Evolutionary conservation across 2,888 invertebrate species (phyloP).

Genomic region (Ceramica pisi): DNA sequence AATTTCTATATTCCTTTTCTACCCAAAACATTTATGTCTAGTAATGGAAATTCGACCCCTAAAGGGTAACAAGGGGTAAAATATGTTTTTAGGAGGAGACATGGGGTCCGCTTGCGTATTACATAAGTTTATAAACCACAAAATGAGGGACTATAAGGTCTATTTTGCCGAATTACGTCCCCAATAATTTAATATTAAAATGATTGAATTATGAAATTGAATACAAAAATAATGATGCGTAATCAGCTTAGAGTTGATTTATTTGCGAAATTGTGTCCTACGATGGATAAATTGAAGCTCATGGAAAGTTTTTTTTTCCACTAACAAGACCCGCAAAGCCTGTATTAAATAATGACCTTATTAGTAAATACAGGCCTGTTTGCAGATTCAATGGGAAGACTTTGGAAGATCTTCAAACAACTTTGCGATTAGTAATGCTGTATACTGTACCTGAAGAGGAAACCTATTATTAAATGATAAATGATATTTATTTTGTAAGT

Average conservation of each 20-base stretch:
- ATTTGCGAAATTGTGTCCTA: conserved; percentile 9
- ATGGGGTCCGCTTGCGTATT: conserved; percentile 44
- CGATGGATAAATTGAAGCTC: background rate
- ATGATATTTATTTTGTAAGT: no score
- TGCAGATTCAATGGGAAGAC: no score
- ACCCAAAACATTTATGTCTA: conserved; percentile 54
- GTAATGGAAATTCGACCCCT: conserved; percentile 58
- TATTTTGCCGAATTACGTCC: conserved; percentile 19
- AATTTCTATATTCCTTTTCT: conserved; percentile 63
- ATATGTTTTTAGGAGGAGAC: conserved; percentile 55
- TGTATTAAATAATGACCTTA: no score
- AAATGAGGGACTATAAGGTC: conserved; percentile 32
- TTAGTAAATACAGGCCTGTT: no score
- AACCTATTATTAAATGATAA: no score
- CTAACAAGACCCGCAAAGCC: no score
- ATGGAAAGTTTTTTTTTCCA: no score
- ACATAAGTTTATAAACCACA: conserved; percentile 54
- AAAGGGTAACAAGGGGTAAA: conserved; percentile 60
- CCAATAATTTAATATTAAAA: conserved; percentile 25
- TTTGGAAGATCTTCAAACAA: background rate
- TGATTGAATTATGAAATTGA: conserved; percentile 12
- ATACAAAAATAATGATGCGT: conserved; percentile 35
- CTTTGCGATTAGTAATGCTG: background rate
- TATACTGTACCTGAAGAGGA: background rate
- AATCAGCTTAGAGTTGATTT: conserved; percentile 29